phyloP scores from a whole-genome alignment of 2,113 vertebrate genomes.

The Vulpes lagopus region DNA sequence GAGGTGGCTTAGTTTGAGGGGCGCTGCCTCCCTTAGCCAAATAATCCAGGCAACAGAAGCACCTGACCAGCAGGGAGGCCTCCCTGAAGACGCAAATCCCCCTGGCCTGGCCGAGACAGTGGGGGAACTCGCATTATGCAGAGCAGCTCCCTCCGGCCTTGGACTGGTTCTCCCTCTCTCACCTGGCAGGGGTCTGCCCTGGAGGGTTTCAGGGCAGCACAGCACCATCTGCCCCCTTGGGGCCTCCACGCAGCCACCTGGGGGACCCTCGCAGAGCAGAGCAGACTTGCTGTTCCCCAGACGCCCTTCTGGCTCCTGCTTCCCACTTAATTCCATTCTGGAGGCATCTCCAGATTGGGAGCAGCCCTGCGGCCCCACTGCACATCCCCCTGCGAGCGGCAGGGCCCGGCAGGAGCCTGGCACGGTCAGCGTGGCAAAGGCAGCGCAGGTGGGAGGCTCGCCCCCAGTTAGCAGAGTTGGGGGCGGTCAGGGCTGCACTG shows the following conservation, averaged over 20 bases:
- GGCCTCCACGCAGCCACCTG: not conserved
- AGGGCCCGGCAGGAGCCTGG: not conserved
- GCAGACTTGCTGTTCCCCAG: not conserved
- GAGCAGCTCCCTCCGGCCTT: not conserved
- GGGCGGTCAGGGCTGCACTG: not conserved
- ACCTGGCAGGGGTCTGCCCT: not conserved
- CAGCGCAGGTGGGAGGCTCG: not conserved
- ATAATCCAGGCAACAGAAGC: not conserved
- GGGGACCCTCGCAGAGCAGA: not conserved
- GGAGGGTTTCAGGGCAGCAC: not conserved
- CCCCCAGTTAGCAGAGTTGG: not conserved
- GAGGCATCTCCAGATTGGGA: not conserved
- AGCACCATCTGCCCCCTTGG: rapidly evolving
- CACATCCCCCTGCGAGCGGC: not conserved
- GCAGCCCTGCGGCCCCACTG: rapidly evolving
- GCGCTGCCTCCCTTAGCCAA: not conserved
- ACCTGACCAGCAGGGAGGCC: conserved; percentile 5
- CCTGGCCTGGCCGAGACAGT: not conserved
- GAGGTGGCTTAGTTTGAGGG: not conserved
- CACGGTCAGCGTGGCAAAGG: not conserved
- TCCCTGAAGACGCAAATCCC: conserved; percentile 66
- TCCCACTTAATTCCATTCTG: not conserved
- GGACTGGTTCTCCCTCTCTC: not conserved
- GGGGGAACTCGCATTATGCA: not conserved
- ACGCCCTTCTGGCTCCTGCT: not conserved